Base-by-base conservation (phyloP, 2,888 invertebrate species). In the Eupithecia dodoneata region DNA sequence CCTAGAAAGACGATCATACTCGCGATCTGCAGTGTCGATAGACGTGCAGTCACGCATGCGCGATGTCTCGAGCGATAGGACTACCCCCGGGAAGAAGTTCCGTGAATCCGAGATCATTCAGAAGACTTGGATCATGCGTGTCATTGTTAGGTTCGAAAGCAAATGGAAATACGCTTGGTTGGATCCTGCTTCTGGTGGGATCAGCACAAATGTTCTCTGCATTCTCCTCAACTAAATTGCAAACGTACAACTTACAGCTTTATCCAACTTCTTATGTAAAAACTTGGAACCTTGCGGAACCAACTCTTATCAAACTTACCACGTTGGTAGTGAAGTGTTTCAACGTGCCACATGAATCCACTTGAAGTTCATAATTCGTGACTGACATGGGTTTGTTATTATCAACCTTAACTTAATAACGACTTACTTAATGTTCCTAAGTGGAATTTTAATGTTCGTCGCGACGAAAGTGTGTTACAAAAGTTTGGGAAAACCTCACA, bases 1-100 rank as follows among this genome's bases (percentile, higher is more conserved):
- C 83, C 80, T 78, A 83, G 74, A 81, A 75, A 79, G 70, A 73
- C 77, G 83, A 84, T 82, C 52, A 52, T 74, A 79, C 83, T 83
- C 80, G 65, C 45, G 12, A 45, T 70, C 70, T 18, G 52, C 66
- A 18, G 41, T 52, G 12, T 1, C 30, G 9, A 69, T 30, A 63
- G 55, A 59, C 71, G 65, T n/a, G 47, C 18, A 5, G 12, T 67
- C 69, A 78, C 72, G 72, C 74, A 66, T 76, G 74, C 69, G 4
- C 47, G 47, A 74, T 18, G 4, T 66, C 66, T 67, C 13, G 41
- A n/a, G 72, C 63, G 72, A 70, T 75, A 72, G 49, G 18, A 9
- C 49, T 66, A 55, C 41, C 73, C 9, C 63, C 65, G 77, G 78
- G 79, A 81, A 78, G 75, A 75, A 70, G 77, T 76, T 75, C 80